Base-by-base conservation (phyloP, 2,888 invertebrate species). In the Himalopsyche anomala region DNA sequence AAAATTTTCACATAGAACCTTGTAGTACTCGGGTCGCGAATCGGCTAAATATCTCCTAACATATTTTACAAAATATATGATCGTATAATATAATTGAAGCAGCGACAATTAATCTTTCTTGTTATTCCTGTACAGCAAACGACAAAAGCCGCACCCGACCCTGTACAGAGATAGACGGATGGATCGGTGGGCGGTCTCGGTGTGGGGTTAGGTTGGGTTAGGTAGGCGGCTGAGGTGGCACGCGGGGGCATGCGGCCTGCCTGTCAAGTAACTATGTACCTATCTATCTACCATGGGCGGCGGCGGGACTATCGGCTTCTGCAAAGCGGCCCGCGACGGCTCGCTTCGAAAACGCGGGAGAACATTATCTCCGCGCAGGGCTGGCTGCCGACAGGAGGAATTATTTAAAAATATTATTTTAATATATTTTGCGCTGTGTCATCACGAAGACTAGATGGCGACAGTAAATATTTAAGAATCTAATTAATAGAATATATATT, bases 171-270 rank as follows among this genome's bases (percentile, higher is more conserved):
- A 74, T 74, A 74, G 74, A 74, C 74, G 74, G 74, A 74, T 74
- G 74, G 74, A 74, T 74, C 74, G 74, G 74, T 74, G 74, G 74
- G 74, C 74, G 74, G 74, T 74, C 74, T 74, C 80, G 42, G 51
- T 51, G 80, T 42, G 80, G 80, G 80, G 80, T 51, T 28, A 80
- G 45, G 80, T 12, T 42, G 80, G 80, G 45, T 42, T 19, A 42
- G 80, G 40, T n/a, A 42, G 80, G 80, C 80, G 51, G 80, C 42
- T 42, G 80, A 80, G 40, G 80, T 40, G 45, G 80, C 80, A 74
- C 74, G 42, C 80, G 80, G 80, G 51, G 80, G 80, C 80, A 74
- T 80, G 80, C 80, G 80, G 80, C 42, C 74, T 51, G 80, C 80
- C 42, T 51, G 80, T 80, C 80, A 80, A 42, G 80, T 74, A 74